Percentiles rank a stretch among this genome's conserved stretches.
Conservation (phyloP, 2,113 vertebrate species). For the Tupaia chinensis region DNA sequence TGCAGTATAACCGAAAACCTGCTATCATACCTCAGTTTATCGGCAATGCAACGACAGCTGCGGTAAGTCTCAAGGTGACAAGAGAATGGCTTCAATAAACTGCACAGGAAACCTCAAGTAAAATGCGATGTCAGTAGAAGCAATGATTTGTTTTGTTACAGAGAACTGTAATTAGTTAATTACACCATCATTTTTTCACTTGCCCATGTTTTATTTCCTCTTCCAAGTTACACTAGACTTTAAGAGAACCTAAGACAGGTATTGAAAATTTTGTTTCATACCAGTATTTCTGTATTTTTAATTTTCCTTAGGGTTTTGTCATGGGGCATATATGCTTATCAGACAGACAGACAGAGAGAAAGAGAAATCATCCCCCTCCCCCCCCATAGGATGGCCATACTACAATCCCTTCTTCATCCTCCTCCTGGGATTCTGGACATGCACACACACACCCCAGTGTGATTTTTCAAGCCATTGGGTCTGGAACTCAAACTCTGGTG, state of each 20-base stretch:
- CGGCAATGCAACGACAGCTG: neutral
- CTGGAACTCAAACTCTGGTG: too few relatives aligned
- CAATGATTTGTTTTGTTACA: conserved; percentile 4
- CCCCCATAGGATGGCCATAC: too few relatives aligned
- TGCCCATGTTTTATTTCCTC: neutral
- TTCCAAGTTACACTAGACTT: conserved; percentile 25
- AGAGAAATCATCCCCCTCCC: too few relatives aligned
- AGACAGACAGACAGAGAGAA: too few relatives aligned
- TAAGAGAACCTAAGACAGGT: neutral
- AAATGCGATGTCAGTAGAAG: conserved; percentile 29
- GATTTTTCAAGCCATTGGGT: too few relatives aligned
- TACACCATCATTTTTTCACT: neutral
- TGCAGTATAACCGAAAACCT: neutral
- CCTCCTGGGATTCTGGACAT: too few relatives aligned
- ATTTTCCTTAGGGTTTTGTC: too few relatives aligned
- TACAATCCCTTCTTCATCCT: too few relatives aligned
- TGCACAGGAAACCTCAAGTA: neutral
- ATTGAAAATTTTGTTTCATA: neutral
- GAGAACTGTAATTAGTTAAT: conserved; percentile 6
- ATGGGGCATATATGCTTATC: too few relatives aligned
- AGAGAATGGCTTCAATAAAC: conserved; percentile 48
- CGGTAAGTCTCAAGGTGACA: conserved; percentile 41
- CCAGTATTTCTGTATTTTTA: too few relatives aligned
- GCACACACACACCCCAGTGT: too few relatives aligned
- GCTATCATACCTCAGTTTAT: conserved; percentile 41